A percentile compares a stretch with the other conserved stretches of the same genome.
Conservation (phyloP, 2,888 invertebrate species). For the Vanessa cardui region DNA sequence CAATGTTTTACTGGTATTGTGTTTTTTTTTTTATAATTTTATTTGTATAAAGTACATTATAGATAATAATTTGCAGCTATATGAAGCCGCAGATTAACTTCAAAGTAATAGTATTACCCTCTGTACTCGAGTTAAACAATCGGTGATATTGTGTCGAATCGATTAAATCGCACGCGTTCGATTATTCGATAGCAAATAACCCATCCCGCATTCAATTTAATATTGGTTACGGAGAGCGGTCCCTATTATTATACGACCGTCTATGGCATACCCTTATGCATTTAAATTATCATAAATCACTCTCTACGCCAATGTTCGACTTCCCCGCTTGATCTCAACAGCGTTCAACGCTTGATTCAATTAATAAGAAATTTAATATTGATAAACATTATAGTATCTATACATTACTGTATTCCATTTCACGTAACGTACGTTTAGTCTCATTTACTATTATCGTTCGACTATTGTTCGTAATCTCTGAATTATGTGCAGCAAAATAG, state of each 20-base stretch:
- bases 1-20: too few species aligned
- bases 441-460: slow-evolving; percentile 48
- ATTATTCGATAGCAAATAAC: slow-evolving; percentile 63
- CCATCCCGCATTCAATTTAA: slow-evolving; percentile 68
- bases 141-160: slow-evolving; percentile 63
- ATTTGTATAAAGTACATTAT: too few species aligned
- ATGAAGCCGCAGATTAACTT: not conserved
- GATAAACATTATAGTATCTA: slow-evolving; percentile 36
- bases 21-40: too few species aligned
- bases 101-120: not conserved
- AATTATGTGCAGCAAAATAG: slow-evolving; percentile 43
- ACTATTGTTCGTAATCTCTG: slow-evolving; percentile 52
- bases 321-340: slow-evolving; percentile 9
- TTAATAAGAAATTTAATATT: slow-evolving; percentile 36
- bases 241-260: slow-evolving; percentile 58
- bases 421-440: slow-evolving; percentile 39
- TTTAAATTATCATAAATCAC: slow-evolving; percentile 70
- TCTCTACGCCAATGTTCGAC: slow-evolving; percentile 15
- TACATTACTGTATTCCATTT: slow-evolving; percentile 38
- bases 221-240: slow-evolving; percentile 66
- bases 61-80: too few species aligned
- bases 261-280: slow-evolving; percentile 55
- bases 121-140: slow-evolving; percentile 31
- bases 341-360: slow-evolving; percentile 20
- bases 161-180: slow-evolving; percentile 59